Percentiles rank a stretch among this genome's conserved stretches.
These are phyloP conservation scores for Protosalanx chinensis DNA, from an alignment of 2,797 vertebrate species.

Conservation along the genomic window DNA sequence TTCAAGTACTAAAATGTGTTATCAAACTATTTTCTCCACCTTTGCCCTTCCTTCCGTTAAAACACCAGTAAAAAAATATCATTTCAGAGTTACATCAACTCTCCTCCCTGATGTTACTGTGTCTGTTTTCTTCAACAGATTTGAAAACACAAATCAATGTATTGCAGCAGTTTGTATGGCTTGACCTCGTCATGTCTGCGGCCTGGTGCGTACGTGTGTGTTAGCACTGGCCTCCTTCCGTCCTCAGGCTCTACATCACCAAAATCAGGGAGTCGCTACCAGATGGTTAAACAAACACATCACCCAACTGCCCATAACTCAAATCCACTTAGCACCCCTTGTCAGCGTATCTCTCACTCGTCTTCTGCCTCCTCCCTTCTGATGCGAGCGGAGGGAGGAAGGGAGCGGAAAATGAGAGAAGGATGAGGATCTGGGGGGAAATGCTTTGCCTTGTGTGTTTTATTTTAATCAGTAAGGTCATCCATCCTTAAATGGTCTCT, in stretches of 20 bases:
- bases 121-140: background rate
- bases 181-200: constrained; percentile 1
- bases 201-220: constrained; percentile 9
- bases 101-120: background rate
- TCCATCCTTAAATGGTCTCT: constrained; percentile 65
- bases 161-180: constrained; percentile 13
- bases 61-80: background rate
- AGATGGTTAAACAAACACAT: constrained; percentile 85
- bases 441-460: constrained; percentile 65
- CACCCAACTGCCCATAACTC: constrained; percentile 82
- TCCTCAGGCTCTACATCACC: constrained; percentile 77
- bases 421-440: constrained; percentile 62
- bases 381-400: constrained; percentile 27
- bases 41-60: background rate
- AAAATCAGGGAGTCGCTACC: constrained; percentile 77
- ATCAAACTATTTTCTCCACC: background rate
- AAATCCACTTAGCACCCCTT: constrained; percentile 81
- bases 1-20: background rate
- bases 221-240: constrained; percentile 69
- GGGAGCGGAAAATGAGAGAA: constrained; percentile 37
- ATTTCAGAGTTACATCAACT: background rate
- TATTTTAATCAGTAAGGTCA: constrained; percentile 74
- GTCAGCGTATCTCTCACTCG: constrained; percentile 74
- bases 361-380: constrained; percentile 44
- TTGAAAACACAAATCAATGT: background rate